Base-by-base conservation (phyloP, 2,113 vertebrate genomes). In the Dissostichus mawsoni region DNA sequence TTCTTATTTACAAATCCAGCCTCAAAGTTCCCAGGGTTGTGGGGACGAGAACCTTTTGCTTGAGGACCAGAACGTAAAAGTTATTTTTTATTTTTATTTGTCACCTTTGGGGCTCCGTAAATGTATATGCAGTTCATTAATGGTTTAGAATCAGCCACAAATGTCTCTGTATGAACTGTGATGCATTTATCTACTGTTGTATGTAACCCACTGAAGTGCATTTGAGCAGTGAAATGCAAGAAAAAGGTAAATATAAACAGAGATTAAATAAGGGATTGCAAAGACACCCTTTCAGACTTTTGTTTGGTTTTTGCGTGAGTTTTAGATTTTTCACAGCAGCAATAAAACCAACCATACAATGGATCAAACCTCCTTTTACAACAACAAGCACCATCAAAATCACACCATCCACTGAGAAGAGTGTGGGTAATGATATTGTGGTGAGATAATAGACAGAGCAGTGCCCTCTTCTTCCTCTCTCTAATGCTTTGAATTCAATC, bases 401-500 rank as follows among this genome's bases (percentile, higher is more conserved):
- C 3, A 78, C 11, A 71, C 52, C 53, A 56, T 73, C 48, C 53
- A 8, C 44, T 20, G 33, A 76, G 61, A 68, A 50, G 36, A 44
- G 8, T 61, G 50, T 62, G 56, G 29, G 74, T 69, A 86, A 76
- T 87, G 10, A 73, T 81, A 76, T 55, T 7, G 45, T 76, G 53
- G 50, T 71, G 64, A 63, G 61, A 73, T 56, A 70, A 63, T 20
- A 63, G 18, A 67, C 25, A 14, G 8, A 74, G 57, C 55, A 18
- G 17, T 0, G 51, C 11, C 33, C 58, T 76, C 36, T 25, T 25
- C 61, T 59, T 74, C 59, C 44, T 74, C 68, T 65, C 58, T 67
- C 51, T 65, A 52, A 86, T 70, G 69, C 70, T 79, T 64, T 72
- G 62, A 73, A 78, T 80, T 77, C 41, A 75, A 73, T 82, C 76